phyloP scores from a whole-genome alignment of 2,113 vertebrate genomes.

The Sterrhoptilus dennistouni region DNA sequence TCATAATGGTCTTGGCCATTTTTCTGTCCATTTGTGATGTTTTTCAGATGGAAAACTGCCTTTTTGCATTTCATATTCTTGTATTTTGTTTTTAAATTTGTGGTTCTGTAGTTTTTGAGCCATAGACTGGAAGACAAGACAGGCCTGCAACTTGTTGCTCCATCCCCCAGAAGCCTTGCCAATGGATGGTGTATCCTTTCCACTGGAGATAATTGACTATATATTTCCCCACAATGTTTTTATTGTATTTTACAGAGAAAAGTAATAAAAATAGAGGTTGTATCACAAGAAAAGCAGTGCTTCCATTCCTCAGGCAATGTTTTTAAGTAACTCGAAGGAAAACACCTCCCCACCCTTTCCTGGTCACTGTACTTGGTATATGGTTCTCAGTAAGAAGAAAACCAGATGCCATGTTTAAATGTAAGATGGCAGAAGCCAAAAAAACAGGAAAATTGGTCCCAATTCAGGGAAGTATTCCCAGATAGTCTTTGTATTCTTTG shows the following conservation, averaged over 20 bases:
- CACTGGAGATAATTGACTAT: slow-evolving; percentile 25
- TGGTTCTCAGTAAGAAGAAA: slow-evolving; percentile 46
- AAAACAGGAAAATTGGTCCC: background rate
- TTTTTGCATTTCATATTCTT: background rate
- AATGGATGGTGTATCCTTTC: background rate
- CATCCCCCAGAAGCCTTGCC: background rate
- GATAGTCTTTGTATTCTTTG: background rate
- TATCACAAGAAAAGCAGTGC: slow-evolving; percentile 42
- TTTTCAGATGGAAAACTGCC: background rate
- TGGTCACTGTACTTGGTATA: background rate
- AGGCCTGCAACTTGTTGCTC: background rate
- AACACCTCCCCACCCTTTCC: slow-evolving; percentile 46
- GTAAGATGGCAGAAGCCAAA: slow-evolving; percentile 33
- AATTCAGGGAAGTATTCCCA: background rate
- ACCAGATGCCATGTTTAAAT: slow-evolving; percentile 43
- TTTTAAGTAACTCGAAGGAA: slow-evolving; percentile 37
- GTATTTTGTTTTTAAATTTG: background rate
- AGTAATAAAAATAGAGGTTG: slow-evolving; percentile 26
- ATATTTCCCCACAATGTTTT: slow-evolving; percentile 41
- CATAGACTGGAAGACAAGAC: background rate
- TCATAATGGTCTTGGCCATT: background rate
- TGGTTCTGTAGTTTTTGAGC: background rate
- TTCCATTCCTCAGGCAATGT: slow-evolving; percentile 54
- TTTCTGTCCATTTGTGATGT: background rate
- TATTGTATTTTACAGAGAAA: slow-evolving; percentile 48